Percentiles rank a stretch among this genome's conserved stretches.
Conservation (phyloP, 2,797 vertebrate species). For the Diceros bicornis region DNA sequence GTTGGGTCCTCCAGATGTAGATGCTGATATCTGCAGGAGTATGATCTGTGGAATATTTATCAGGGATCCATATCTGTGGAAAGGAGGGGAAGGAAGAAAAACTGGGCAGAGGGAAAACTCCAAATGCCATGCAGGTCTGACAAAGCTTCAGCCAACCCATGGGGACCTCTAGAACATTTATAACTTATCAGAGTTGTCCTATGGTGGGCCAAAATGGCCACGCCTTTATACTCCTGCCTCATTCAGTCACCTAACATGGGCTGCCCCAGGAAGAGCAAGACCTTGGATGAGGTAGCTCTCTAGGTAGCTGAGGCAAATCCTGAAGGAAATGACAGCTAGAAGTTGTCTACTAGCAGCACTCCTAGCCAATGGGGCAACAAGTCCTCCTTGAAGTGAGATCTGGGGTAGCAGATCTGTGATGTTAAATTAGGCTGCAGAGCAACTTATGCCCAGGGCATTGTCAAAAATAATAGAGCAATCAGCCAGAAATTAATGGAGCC, state of each 20-base stretch:
- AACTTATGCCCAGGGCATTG: not conserved
- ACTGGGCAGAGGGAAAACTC: not conserved
- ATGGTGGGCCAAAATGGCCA: not conserved
- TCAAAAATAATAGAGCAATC: not conserved
- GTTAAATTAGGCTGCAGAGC: not conserved
- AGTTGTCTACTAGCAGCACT: not conserved
- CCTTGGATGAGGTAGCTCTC: not conserved
- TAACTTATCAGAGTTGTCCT: not conserved
- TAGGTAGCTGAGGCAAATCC: not conserved
- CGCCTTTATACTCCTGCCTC: not conserved
- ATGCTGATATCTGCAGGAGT: not conserved
- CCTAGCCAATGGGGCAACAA: not conserved
- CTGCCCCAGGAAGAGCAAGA: not conserved
- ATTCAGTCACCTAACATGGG: not conserved
- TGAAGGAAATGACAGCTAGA: not conserved
- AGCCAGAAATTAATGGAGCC: not conserved
- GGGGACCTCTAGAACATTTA: not conserved
- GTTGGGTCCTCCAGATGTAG: not conserved
- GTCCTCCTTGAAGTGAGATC: not conserved
- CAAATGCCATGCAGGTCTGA: not conserved
- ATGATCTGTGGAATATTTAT: not conserved
- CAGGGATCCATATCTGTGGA: not conserved
- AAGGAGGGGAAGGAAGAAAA: not conserved
- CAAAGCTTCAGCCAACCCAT: conserved; percentile 2
- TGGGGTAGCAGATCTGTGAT: too few relatives aligned